Conservation (phyloP, 2,888 invertebrate genomes). For the Hyposoter dolosus region DNA sequence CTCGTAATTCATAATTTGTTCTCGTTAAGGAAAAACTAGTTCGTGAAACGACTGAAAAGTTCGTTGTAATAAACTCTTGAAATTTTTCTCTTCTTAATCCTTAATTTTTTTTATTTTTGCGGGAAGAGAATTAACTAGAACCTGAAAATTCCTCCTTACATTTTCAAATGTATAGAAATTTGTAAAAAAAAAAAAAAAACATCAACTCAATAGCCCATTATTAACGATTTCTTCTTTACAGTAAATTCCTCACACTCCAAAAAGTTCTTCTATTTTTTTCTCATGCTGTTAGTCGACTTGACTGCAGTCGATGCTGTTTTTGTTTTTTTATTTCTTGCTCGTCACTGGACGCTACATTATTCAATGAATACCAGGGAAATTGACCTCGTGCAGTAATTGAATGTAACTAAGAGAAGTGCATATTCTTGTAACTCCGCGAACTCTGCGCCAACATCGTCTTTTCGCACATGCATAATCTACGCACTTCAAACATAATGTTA, state of each 20-base stretch:
- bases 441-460: slow-evolving; percentile 8
- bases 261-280: not conserved
- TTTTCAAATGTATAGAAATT: not conserved
- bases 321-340: not conserved
- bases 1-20: not conserved
- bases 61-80: not conserved
- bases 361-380: not conserved
- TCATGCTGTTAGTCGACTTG: not conserved
- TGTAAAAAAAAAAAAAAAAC: not conserved
- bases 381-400: slow-evolving; percentile 3
- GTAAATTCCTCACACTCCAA: not conserved
- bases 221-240: not conserved
- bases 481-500: not conserved
- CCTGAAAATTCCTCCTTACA: too few species aligned
- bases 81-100: not conserved
- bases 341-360: not conserved
- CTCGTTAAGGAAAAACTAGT: not conserved
- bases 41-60: not conserved
- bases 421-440: slow-evolving; percentile 5
- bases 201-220: too few species aligned
- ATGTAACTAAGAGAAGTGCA: slow-evolving; percentile 17
- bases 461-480: slow-evolving; percentile 7
- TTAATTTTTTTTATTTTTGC: not conserved
- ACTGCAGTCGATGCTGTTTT: too few species aligned
- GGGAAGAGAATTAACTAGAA: too few species aligned